A percentile compares a stretch with the other conserved stretches of the same genome.
These are phyloP conservation scores for Pachymerium ferrugineum DNA, from an alignment of 2,888 invertebrate species.

Conservation along the genomic window DNA sequence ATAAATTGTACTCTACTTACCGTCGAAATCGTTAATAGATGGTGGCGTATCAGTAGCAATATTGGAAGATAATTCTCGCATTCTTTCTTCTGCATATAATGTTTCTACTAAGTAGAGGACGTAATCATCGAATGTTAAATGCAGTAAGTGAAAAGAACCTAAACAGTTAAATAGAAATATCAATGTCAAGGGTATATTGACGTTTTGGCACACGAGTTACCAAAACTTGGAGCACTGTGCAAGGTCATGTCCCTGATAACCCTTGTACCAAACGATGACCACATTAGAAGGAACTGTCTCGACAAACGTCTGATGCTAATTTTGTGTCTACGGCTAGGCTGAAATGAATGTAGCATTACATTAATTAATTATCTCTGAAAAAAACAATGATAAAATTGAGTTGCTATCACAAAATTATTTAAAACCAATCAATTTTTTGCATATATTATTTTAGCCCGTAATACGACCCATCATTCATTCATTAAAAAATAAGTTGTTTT, in stretches of 20 bases:
- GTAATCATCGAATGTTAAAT: conserved; percentile 52
- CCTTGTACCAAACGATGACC: conserved; percentile 50
- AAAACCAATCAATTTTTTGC: too few species aligned
- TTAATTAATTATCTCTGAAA: too few species aligned
- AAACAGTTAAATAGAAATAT: too few species aligned
- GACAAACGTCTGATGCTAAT: conserved; percentile 44
- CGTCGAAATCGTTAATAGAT: conserved; percentile 39
- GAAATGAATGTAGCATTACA: not conserved
- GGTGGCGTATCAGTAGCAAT: conserved; percentile 42
- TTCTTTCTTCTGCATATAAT: conserved; percentile 48
- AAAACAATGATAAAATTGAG: too few species aligned
- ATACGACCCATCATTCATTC: not conserved
- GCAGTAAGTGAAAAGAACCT: conserved; percentile 51
- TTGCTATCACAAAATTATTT: too few species aligned
- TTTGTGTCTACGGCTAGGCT: conserved; percentile 30
- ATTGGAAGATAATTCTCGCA: conserved; percentile 46
- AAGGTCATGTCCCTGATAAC: conserved; percentile 51
- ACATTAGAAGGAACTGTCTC: conserved; percentile 49
- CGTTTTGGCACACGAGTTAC: conserved; percentile 42
- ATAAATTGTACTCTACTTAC: not conserved
- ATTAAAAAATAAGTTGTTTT: conserved; percentile 25
- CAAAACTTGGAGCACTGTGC: conserved; percentile 51
- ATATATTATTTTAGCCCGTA: not conserved
- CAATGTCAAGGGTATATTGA: not conserved
- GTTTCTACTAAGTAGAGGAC: conserved; percentile 49